A percentile compares a stretch with the other conserved stretches of the same genome.
Conservation (phyloP, 1,140 invertebrate genomes). For the Vanessa atalanta region DNA sequence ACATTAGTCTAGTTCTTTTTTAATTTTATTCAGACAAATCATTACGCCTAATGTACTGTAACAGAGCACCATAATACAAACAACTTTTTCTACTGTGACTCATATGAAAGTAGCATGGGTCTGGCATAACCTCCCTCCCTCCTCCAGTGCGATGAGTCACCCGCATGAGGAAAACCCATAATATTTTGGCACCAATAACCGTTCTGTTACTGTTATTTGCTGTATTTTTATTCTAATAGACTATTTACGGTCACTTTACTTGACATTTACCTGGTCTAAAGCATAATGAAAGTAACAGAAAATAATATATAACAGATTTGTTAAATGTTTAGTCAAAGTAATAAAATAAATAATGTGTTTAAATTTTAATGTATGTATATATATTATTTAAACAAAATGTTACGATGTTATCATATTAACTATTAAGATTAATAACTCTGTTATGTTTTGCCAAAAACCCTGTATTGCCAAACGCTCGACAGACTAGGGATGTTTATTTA, state of each 20-base stretch:
- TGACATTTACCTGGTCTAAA: background rate
- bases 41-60: background rate
- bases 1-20: background rate
- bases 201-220: slow-evolving; percentile 34
- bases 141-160: slow-evolving; percentile 20
- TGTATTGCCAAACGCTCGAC: slow-evolving; percentile 22
- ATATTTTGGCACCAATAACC: slow-evolving; percentile 32
- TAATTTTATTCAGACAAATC: background rate
- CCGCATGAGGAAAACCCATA: slow-evolving; percentile 36
- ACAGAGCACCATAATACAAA: background rate
- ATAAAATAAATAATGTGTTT: background rate
- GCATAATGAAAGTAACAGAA: background rate
- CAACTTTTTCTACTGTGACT: slow-evolving; percentile 14
- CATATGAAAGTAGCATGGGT: slow-evolving; percentile 25
- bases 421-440: background rate
- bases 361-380: background rate
- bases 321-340: too few species aligned
- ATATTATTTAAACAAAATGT: background rate
- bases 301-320: background rate
- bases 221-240: slow-evolving; percentile 2
- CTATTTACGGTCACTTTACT: background rate
- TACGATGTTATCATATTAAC: background rate
- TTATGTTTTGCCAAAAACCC: slow-evolving; percentile 27
- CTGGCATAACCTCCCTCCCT: slow-evolving; percentile 1
- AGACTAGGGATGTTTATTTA: slow-evolving; percentile 21